These are phyloP conservation scores for Iselma pallidipennis DNA, from an alignment of 2,888 invertebrate genomes.

Conservation along the genomic window DNA sequence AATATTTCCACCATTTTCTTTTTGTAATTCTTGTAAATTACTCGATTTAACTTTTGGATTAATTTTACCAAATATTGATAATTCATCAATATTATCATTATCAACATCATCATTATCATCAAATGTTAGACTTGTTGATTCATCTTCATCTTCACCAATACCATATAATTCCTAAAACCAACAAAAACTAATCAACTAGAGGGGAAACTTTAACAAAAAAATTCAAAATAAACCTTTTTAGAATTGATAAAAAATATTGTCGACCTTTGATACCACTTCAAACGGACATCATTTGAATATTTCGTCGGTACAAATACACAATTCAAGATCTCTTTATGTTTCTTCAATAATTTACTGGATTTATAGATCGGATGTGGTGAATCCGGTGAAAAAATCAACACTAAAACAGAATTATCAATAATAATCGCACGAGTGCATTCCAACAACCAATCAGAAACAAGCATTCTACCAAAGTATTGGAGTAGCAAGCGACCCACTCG, in stretches of 20 bases:
- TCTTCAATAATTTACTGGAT: conserved; percentile 56
- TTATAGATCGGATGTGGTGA: conserved; percentile 61
- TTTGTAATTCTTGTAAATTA: neutral
- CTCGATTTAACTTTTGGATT: conserved; percentile 35
- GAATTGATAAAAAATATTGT: conserved; percentile 66
- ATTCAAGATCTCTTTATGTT: conserved; percentile 54
- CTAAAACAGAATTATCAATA: conserved; percentile 51
- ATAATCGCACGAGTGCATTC: too few species aligned
- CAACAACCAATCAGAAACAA: too few species aligned
- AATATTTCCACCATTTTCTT: too few species aligned
- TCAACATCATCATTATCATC: conserved; percentile 24
- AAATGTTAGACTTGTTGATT: conserved; percentile 22
- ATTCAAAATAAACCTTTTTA: conserved; percentile 61
- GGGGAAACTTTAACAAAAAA: conserved; percentile 6
- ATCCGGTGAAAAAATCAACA: conserved; percentile 66
- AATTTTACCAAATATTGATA: conserved; percentile 41
- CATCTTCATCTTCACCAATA: conserved; percentile 39
- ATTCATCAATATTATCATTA: conserved; percentile 5
- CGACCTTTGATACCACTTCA: conserved; percentile 65
- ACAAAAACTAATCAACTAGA: conserved; percentile 9
- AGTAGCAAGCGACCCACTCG: too few species aligned
- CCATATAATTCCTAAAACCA: conserved; percentile 47
- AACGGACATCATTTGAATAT: conserved; percentile 52
- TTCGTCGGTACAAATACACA: conserved; percentile 64
- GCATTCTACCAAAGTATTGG: too few species aligned